Evolutionary conservation across 2,888 invertebrate species (phyloP), one percentile per base, ranked within the genome.

Genomic region (Biston betularia): DNA sequence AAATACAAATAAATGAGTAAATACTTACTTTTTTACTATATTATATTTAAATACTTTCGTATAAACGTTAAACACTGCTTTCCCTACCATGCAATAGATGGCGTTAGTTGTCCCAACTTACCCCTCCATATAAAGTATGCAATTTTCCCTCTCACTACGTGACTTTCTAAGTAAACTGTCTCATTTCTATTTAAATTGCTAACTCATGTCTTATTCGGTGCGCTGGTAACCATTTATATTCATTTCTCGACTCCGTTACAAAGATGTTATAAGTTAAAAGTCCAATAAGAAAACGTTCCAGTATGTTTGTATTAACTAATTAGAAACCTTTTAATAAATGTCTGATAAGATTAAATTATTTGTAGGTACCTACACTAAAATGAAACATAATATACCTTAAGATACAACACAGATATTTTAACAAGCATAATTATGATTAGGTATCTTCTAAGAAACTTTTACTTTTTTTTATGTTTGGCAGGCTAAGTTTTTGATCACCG

Each of bases 181-280:
- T 91, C 81, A 92, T 92, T 93, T 88, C 85, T 79, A 78, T 81
- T 80, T 78, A 89, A 91, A 90, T 90, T 90, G 86, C 88, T 79
- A 82, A 81, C 85, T 89, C 85, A 88, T 90, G 87, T 90, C 90
- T 92, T 87, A 89, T 86, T 90, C 83, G 74, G 79, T 79, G 79
- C 80, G 81, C 79, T 83, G 81, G 79, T 72, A 80, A 82, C 79
- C 90, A 89, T 92, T 91, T 89, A 87, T 89, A 90, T 89, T 90
- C 89, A 88, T 91, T 90, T 87, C 82, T 85, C 62, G 75, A 74
- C 71, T 78, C 75, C 79, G 87, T 88, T 84, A 89, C 87, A 84
- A 88, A 89, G 88, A 90, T 85, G 76, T 85, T 90, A 86, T 84
- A 79, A 79, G 76, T 82, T 81, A 64, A 76, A 72, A 83, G 74